Evolutionary conservation across 2,888 invertebrate species (phyloP), one percentile per base, ranked within the genome.

Genomic region (Dasysyrphus tricinctus): DNA sequence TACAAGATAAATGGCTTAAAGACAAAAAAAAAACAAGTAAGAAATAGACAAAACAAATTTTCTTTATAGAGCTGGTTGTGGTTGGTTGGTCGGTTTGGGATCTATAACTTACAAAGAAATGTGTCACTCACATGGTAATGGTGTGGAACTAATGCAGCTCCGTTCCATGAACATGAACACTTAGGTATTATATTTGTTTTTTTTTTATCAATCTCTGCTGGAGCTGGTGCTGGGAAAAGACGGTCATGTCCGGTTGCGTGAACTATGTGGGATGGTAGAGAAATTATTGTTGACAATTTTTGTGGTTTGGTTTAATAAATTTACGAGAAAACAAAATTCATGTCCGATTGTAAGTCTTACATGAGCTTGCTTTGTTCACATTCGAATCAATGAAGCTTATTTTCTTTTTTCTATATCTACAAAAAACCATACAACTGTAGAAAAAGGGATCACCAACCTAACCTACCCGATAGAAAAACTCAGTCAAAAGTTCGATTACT

Each of bases 101-200:
- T 59, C 29, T 69, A 24, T 72, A 16, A 8, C 61, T 79, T 54
- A 61, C 16, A n/a, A 56, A 6, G 39, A 37, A 42, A 49, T 79
- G 11, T 79, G 78, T 56, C 54, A 69, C 44, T 37, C 32, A 39
- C 37, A 54, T 47, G 74, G 56, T 76, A 70, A 80, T 76, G 61
- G 76, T 49, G 61, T 61, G 79, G 79, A 82, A 79, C 74, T 74
- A 69, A 74, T 74, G 79, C 63, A 74, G 73, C 70, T 74, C 47
- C 63, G 56, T 74, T 83, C 70, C 56, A 14, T 69, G 70, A 74
- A 57, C 57, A 70, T 61, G 61, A 42, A 42, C 61, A 57, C 24
- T 67, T 54, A 37, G n/a, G n/a, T n/a, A n/a, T n/a, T 49, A 19
- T 2, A n/a, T 24, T 29, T 24, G 6, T 24, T 1, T 24, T 2